Evolutionary conservation across 1,140 invertebrate genomes (phyloP), one percentile per base, ranked within the genome.

Genomic region (Panulirus ornatus): DNA sequence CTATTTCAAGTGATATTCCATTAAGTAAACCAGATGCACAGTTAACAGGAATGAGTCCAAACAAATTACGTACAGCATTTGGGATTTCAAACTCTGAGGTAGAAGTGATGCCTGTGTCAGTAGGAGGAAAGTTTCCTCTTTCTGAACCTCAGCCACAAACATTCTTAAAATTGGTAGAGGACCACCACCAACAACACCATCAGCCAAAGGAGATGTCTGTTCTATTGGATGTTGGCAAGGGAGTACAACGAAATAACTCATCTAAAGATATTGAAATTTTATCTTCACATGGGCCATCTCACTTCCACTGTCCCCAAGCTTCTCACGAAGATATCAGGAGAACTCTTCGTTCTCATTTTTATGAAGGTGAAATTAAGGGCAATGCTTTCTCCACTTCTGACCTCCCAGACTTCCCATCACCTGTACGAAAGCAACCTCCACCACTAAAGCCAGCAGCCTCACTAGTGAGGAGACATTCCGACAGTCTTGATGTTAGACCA

Each of bases 381-480:
- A 82, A 36, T 58, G 38, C 70, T 6, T 83, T 58, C 27, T 75
- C 79, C 63, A 83, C 88, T 11, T 89, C 88, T 78, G 88, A 89
- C 71, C 79, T 76, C 27, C 78, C 88, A 75, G 88, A 89, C 11
- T 83, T 83, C 40, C 58, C 79, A 83, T 42, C 88, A 83, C 38
- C 47, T 40, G 36, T 66, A 2, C 47, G 63, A 73, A 89, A 89
- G 42, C 88, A 66, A 84, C 79, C 88, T 76, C 79, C 88, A 75
- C 79, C 88, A 16, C 36, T 89, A 11, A 89, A 89, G 51, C 81
- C 88, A 82, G 79, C 51, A 75, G 11, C 87, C 3, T 30, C 87
- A n/a, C 51, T 89, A 54, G 22, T 83, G 19, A 82, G 88, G 76
- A 89, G 88, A n/a, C 71, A 89, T 75, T 89, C 88, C 54, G 88